A percentile compares a stretch with the other conserved stretches of the same genome.
Evolutionary conservation across 2,888 invertebrate genomes (phyloP).

Genomic region (Heteropelma amictum): DNA sequence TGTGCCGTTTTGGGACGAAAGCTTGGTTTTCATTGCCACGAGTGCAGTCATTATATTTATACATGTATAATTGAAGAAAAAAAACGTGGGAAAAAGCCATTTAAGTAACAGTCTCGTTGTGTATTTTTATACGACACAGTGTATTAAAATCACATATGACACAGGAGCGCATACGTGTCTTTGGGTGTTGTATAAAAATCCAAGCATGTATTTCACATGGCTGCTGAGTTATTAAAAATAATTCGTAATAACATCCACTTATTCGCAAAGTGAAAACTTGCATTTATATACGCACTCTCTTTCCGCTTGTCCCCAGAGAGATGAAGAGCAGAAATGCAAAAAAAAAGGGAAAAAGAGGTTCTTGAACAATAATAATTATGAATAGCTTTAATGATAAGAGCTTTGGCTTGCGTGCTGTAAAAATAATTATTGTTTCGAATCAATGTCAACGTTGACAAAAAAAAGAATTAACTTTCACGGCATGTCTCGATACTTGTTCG

Average conservation of each 20-base stretch:
- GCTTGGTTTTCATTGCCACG: slow-evolving; percentile 20
- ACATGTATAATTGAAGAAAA: slow-evolving; percentile 24
- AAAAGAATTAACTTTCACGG: no score
- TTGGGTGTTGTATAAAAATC: neutral
- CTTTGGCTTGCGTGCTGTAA: no score
- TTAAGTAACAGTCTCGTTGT: slow-evolving; percentile 4
- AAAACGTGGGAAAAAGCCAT: slow-evolving; percentile 41
- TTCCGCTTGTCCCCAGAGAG: neutral
- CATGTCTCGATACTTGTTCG: no score
- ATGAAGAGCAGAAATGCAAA: neutral
- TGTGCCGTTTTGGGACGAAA: slow-evolving; percentile 29
- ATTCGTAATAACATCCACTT: slow-evolving; percentile 33
- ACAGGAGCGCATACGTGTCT: slow-evolving; percentile 12
- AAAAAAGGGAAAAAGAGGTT: neutral
- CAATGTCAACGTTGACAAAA: no score
- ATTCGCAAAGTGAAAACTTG: slow-evolving; percentile 36
- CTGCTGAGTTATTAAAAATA: slow-evolving; percentile 43
- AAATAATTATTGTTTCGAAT: no score
- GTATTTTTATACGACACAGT: slow-evolving; percentile 26
- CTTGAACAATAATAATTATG: no score
- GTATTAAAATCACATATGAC: slow-evolving; percentile 14
- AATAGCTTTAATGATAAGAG: no score
- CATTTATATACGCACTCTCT: neutral
- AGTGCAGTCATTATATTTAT: slow-evolving; percentile 2
- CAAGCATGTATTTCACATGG: slow-evolving; percentile 32